Percentiles rank a stretch among this genome's conserved stretches.
Evolutionary conservation across 2,888 invertebrate genomes (phyloP).

Genomic region (Drosophila melanosoma): DNA sequence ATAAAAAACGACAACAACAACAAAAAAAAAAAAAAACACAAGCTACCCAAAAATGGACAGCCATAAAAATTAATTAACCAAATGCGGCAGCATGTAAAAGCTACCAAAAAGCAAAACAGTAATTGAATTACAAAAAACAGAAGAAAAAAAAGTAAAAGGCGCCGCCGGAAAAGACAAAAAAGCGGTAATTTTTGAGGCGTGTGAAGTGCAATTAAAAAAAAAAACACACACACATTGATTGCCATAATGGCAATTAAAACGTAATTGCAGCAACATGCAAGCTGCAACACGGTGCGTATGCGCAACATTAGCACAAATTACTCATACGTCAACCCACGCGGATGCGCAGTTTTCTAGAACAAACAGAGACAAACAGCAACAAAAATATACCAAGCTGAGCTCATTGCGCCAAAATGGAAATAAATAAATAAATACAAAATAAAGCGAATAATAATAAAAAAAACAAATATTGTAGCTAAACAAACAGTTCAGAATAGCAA

Average conservation of each 20-base stretch:
- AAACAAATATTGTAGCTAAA: slow-evolving; percentile 54
- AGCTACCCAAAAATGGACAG: slow-evolving; percentile 21
- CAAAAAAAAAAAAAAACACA: slow-evolving; percentile 13
- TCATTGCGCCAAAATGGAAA: slow-evolving; percentile 60
- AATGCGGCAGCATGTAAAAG: slow-evolving; percentile 53
- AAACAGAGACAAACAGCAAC: slow-evolving; percentile 36
- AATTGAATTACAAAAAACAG: slow-evolving; percentile 50
- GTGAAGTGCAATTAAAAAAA: slow-evolving; percentile 59
- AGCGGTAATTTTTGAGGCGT: slow-evolving; percentile 44
- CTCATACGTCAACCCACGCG: slow-evolving; percentile 62
- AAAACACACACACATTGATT: slow-evolving; percentile 32
- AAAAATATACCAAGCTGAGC: slow-evolving; percentile 54
- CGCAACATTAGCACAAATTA: slow-evolving; percentile 43
- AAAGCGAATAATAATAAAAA: slow-evolving; percentile 42
- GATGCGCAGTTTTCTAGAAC: slow-evolving; percentile 54
- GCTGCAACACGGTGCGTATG: slow-evolving; percentile 57
- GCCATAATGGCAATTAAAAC: slow-evolving; percentile 53
- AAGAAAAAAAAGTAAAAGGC: slow-evolving; percentile 53
- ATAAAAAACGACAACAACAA: slow-evolving; percentile 1
- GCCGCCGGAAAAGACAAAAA: slow-evolving; percentile 49
- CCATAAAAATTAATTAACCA: slow-evolving; percentile 64
- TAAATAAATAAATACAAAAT: slow-evolving; percentile 48
- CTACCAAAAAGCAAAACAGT: slow-evolving; percentile 45
- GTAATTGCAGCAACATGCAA: slow-evolving; percentile 22
- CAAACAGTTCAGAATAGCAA: slow-evolving; percentile 46